Evolutionary conservation across 1,140 invertebrate genomes (phyloP).

Genomic region (Caenorhabditis elegans): WBcel235 BX284606.5:3392501-3393000

Average conservation of each 20-base stretch:
- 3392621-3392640: neutral
- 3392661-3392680: neutral
- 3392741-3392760: neutral
- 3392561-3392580: too few relatives aligned
- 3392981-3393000: too few relatives aligned
- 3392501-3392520: too few relatives aligned
- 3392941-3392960: neutral
- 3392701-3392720: neutral
- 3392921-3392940: neutral
- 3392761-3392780: neutral
- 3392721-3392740: neutral
- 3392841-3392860: neutral
- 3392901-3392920: neutral
- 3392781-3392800: neutral
- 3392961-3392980: neutral
- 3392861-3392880: neutral
- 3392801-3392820: neutral
- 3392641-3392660: too few relatives aligned
- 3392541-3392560: too few relatives aligned
- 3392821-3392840: neutral
- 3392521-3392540: too few relatives aligned
- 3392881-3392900: neutral
- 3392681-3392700: neutral
- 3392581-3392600: too few relatives aligned
- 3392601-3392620: neutral